Conservation (phyloP, 2,797 vertebrate species). For the Cuculus canorus region DNA sequence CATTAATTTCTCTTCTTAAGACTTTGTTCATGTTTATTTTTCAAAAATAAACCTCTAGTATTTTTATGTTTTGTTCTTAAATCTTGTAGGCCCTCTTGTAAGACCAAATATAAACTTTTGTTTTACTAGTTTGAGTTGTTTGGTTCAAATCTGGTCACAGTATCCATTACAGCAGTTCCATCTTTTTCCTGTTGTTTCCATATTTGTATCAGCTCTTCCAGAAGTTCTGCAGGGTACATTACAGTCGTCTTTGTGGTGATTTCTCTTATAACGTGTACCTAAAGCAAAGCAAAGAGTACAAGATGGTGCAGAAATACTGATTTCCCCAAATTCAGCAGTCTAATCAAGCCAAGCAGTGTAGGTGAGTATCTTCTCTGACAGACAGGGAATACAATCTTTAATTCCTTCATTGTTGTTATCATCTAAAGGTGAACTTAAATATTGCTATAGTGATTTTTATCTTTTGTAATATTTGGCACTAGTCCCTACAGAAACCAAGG, state of each 20-base stretch:
- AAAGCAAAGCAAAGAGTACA: background rate
- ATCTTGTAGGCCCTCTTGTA: background rate
- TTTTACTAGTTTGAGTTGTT: background rate
- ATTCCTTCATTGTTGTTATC: background rate
- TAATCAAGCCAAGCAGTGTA: background rate
- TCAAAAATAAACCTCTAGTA: background rate
- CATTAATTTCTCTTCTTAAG: background rate
- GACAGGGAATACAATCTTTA: background rate
- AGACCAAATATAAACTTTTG: background rate
- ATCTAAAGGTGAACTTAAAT: background rate
- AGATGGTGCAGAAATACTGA: background rate
- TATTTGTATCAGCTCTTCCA: background rate
- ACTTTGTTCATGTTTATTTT: background rate
- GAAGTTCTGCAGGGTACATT: background rate
- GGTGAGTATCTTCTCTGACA: background rate
- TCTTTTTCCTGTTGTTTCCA: background rate
- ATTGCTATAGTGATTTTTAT: accelerated
- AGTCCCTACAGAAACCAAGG: background rate
- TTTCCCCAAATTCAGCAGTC: background rate
- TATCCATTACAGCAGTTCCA: background rate
- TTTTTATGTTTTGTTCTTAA: background rate
- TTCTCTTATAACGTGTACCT: background rate
- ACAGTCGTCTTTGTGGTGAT: background rate
- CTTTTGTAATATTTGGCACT: background rate
- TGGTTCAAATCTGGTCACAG: background rate